Percentiles rank a stretch among this genome's conserved stretches.
These are phyloP conservation scores for Xenops minutus DNA, from an alignment of 2,797 vertebrate genomes.

Conservation along the genomic window DNA sequence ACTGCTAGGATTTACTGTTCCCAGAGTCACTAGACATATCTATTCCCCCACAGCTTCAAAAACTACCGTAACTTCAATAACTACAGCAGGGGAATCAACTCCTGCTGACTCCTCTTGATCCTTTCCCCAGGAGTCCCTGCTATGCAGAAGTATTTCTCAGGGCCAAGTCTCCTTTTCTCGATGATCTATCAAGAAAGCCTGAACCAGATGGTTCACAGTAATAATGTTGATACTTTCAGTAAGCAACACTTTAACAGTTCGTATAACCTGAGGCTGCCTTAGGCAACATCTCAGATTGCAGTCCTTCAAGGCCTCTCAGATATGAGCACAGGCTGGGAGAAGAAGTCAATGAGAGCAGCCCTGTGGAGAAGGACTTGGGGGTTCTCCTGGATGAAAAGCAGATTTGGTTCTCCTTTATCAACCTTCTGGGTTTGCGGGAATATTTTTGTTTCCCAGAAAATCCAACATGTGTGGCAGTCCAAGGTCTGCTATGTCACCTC, in stretches of 20 bases:
- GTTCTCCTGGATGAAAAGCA: fast-evolving
- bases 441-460: not conserved
- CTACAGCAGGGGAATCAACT: not conserved
- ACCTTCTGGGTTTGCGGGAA: not conserved
- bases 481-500: not conserved
- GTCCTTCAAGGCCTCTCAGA: not conserved
- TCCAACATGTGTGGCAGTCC: not conserved
- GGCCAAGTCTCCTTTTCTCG: not conserved
- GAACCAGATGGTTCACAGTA: not conserved
- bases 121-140: not conserved
- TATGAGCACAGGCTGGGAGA: not conserved
- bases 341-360: not conserved
- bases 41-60: not conserved
- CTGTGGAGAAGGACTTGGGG: not conserved
- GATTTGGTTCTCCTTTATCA: not conserved
- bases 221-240: not conserved
- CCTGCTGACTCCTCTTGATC: slow-evolving; percentile 1
- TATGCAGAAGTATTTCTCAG: not conserved
- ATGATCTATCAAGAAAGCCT: not conserved
- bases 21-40: not conserved
- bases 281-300: not conserved
- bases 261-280: not conserved
- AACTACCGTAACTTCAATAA: not conserved
- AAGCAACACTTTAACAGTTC: not conserved
- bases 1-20: not conserved